Percentiles rank a stretch among this genome's conserved stretches.
Conservation (phyloP, 2,888 invertebrate genomes). For the Lasioglossum figueresi region DNA sequence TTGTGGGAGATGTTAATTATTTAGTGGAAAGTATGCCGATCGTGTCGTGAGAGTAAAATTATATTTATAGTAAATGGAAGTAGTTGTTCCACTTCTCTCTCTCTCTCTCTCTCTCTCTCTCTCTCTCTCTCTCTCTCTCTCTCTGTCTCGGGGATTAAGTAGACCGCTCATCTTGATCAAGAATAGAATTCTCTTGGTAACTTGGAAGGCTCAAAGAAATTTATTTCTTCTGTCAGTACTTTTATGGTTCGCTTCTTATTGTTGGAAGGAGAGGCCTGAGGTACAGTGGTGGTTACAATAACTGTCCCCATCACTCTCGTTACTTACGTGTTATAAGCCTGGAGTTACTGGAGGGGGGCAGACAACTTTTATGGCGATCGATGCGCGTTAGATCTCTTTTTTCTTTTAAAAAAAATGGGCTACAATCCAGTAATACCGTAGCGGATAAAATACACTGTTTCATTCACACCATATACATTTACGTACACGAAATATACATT, state of each 20-base stretch:
- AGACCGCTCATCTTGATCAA: neutral
- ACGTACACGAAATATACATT: too few relatives aligned
- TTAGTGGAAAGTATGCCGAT: neutral
- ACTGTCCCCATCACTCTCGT: neutral
- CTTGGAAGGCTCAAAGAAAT: neutral
- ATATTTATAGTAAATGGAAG: neutral
- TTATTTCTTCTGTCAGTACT: neutral
- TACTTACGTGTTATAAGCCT: neutral
- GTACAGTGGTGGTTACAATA: neutral
- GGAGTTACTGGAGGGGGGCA: neutral
- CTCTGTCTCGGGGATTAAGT: neutral
- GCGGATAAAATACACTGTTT: neutral
- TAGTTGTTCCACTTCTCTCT: neutral
- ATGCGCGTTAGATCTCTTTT: neutral
- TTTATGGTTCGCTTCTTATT: neutral
- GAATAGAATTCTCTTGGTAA: neutral
- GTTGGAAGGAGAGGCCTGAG: neutral
- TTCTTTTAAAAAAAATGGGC: neutral
- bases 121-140: too few relatives aligned
- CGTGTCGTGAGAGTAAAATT: neutral
- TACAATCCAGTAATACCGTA: neutral
- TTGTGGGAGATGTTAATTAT: neutral
- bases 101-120: too few relatives aligned
- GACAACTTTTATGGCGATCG: neutral
- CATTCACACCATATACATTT: neutral